Evolutionary conservation across 2,797 vertebrate species (phyloP).

Genomic region (Valencia hispanica): DNA sequence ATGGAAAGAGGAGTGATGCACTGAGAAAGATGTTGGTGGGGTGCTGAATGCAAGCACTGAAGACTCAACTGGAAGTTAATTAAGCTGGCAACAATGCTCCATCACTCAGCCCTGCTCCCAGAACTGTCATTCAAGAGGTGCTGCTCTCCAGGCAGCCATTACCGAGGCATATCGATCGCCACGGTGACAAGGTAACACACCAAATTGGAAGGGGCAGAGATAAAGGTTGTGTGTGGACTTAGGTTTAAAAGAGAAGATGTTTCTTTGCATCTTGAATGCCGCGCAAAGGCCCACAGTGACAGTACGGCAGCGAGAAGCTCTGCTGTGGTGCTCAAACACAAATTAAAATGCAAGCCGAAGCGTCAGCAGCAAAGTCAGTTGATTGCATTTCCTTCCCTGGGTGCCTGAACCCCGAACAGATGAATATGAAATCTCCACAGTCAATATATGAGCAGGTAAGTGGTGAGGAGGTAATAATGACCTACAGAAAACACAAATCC

Average conservation of each 20-base stretch:
- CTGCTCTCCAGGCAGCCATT: conserved; percentile 75
- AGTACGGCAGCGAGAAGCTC: neutral
- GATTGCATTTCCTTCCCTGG: conserved; percentile 73
- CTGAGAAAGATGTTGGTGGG: conserved; percentile 1
- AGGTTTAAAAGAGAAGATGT: neutral
- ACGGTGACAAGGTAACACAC: conserved; percentile 61
- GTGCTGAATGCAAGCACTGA: conserved; percentile 62
- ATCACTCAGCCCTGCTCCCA: conserved; percentile 69
- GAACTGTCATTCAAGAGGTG: conserved; percentile 71
- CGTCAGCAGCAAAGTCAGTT: conserved; percentile 62
- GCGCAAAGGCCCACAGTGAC: conserved; percentile 12
- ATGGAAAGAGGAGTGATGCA: neutral
- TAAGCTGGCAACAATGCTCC: conserved; percentile 68
- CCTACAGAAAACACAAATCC: conserved; percentile 61
- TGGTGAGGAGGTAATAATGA: conserved; percentile 63
- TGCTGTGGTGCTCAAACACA: conserved; percentile 23
- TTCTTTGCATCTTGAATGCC: neutral
- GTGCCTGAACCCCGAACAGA: conserved; percentile 67
- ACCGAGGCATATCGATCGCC: conserved; percentile 70
- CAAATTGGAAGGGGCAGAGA: conserved; percentile 50
- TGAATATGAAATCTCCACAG: conserved; percentile 78
- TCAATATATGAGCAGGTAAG: conserved; percentile 79
- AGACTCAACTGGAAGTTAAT: conserved; percentile 78
- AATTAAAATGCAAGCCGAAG: conserved; percentile 80
- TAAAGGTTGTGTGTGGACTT: conserved; percentile 18